Base-by-base conservation (phyloP, 2,888 invertebrate genomes). In the Allolobophora icterica region DNA sequence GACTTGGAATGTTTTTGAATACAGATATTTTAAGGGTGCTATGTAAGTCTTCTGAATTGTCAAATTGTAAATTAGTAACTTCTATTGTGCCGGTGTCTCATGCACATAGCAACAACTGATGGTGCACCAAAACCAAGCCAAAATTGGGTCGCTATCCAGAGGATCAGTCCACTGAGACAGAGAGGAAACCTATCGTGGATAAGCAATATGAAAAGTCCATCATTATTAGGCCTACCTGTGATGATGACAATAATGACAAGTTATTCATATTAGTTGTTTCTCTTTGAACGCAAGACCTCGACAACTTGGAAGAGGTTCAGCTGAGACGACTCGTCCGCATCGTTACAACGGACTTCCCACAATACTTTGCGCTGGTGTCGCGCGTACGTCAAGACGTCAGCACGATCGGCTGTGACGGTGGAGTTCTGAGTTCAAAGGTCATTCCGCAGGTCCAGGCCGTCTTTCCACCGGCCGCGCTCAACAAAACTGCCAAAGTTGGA, bases 401-500 rank as follows among this genome's bases (percentile, higher is more conserved):
- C 95, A 98, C 98, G 90, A 99, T 99, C 94, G 99, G 99, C 90
- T 98, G 99, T 35, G 99, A 99, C 96, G 99, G 99, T 93, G 99
- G 99, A 91, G 98, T 99, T 97, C 99, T 99, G 83, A 98, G 99
- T 93, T 99, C 99, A 93, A 98, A 98, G 0, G 99, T 99, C 42
- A 99, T 99, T 90, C 99, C 99, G 15, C 98, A 99, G 96, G 99
- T 99, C 84, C 99, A 99, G 96, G 99, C 99, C 8, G 98, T 99
- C 91, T 99, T 99, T 96, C 99, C 99, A 52, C 99, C 99, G 91
- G 99, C 99, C 30, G 99, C 99, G 24, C 97, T 99, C 92, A 99
- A 99, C 92, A 99, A 99, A 97, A 99, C 99, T 96, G 99, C 99
- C 96, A 98, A 98, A 97, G 99, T 99, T 94, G 99, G 99, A 96